Conservation (phyloP, 2,888 invertebrate genomes). For the Drosophila tanythrix region DNA sequence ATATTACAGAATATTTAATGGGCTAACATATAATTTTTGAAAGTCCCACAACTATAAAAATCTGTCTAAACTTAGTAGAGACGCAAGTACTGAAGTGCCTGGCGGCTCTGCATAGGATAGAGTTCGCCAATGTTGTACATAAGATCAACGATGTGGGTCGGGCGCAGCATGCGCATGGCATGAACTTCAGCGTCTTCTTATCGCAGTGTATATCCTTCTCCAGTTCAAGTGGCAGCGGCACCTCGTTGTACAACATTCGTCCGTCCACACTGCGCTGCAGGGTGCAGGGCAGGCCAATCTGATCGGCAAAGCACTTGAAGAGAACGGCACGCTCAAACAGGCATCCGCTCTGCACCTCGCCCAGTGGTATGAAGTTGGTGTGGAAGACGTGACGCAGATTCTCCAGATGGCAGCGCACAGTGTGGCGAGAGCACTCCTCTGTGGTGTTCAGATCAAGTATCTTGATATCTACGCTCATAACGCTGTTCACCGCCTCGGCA, state of each 20-base stretch:
- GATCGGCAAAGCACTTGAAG: constrained; percentile 89
- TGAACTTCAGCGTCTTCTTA: constrained; percentile 68
- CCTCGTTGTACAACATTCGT: constrained; percentile 87
- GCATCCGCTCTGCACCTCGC: constrained; percentile 87
- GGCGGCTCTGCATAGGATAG: constrained; percentile 82
- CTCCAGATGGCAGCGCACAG: constrained; percentile 85
- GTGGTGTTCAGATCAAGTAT: constrained; percentile 79
- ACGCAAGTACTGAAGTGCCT: constrained; percentile 78
- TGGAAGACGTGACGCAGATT: constrained; percentile 85
- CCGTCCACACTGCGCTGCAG: constrained; percentile 87
- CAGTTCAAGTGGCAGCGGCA: constrained; percentile 86
- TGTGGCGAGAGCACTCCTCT: constrained; percentile 85
- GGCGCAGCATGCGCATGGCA: constrained; percentile 86
- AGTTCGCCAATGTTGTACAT: constrained; percentile 83
- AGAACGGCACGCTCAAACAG: constrained; percentile 88
- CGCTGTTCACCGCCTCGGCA: constrained; percentile 85
- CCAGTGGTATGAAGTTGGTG: constrained; percentile 87
- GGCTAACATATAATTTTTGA: constrained; percentile 28
- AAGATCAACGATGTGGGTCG: constrained; percentile 88
- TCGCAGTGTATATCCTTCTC: constrained; percentile 78
- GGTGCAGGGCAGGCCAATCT: constrained; percentile 87
- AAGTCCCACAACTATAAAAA: not conserved
- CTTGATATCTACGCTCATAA: constrained; percentile 65
- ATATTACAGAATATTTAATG: constrained; percentile 1
- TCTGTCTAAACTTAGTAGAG: constrained; percentile 51